These are phyloP conservation scores for Phrynocephalus forsythii DNA, from an alignment of 2,797 vertebrate genomes.

Conservation along the genomic window DNA sequence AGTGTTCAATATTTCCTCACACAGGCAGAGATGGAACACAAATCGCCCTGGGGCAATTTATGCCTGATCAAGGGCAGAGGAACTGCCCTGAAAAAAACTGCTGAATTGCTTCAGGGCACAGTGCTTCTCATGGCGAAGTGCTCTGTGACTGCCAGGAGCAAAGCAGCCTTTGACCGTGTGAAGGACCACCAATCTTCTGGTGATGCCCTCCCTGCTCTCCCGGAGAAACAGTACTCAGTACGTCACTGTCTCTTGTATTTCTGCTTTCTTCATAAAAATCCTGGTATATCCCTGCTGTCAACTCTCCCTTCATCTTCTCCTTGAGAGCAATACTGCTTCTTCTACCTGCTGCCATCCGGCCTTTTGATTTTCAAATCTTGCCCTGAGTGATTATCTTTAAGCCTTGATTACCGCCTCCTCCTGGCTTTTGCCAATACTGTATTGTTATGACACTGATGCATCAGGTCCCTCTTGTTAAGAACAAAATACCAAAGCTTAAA, in stretches of 20 bases:
- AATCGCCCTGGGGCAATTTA: slow-evolving; percentile 20
- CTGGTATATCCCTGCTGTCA: background rate
- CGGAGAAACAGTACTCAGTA: background rate
- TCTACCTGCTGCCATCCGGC: background rate
- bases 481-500: too few species aligned
- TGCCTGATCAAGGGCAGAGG: background rate
- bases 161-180: background rate
- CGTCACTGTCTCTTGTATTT: background rate
- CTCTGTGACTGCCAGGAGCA: background rate
- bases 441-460: background rate
- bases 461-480: too few species aligned
- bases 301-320: background rate
- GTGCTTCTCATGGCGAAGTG: background rate
- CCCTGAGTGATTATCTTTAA: background rate
- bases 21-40: background rate
- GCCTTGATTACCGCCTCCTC: background rate
- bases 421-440: background rate
- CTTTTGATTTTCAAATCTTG: background rate
- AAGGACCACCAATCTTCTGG: background rate
- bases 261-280: background rate
- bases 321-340: background rate
- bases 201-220: too few species aligned
- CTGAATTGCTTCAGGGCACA: slow-evolving; percentile 20
- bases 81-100: background rate
- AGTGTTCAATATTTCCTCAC: background rate